These are phyloP conservation scores for Lepidurus apus DNA, from an alignment of 1,140 invertebrate species.

Conservation along the genomic window DNA sequence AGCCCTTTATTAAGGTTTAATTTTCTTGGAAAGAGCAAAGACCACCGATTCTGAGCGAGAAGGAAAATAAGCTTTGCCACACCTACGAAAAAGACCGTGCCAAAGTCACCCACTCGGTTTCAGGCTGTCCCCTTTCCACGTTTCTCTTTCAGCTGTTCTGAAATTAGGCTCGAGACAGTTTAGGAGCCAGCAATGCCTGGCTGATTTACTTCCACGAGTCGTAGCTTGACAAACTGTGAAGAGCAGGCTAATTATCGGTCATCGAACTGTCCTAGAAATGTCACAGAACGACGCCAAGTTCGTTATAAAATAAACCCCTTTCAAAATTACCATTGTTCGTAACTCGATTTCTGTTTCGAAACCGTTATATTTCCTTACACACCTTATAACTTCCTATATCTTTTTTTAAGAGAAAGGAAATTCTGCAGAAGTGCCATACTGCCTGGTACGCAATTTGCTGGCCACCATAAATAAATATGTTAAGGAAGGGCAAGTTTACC, in stretches of 20 bases:
- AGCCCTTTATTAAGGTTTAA: no score
- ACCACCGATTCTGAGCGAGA: neutral
- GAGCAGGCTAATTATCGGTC: neutral
- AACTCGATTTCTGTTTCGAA: no score
- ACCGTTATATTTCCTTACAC: no score
- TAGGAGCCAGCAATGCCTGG: neutral
- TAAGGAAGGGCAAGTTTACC: neutral
- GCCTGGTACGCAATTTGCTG: neutral
- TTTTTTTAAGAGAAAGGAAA: neutral
- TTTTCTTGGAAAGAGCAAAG: no score
- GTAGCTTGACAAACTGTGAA: neutral
- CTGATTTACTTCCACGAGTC: neutral
- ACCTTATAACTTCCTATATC: no score
- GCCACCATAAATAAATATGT: neutral
- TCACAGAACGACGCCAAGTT: neutral
- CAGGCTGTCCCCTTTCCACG: neutral
- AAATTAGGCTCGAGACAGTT: neutral
- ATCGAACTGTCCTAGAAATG: neutral
- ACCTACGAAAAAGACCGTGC: neutral
- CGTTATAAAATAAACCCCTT: neutral
- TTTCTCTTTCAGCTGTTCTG: conserved; percentile 14
- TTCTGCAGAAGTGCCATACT: neutral
- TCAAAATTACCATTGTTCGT: no score
- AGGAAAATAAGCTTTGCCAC: neutral
- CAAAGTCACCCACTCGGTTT: neutral